Conservation (phyloP, 2,797 vertebrate genomes). For the Malacoctenus gilli region DNA sequence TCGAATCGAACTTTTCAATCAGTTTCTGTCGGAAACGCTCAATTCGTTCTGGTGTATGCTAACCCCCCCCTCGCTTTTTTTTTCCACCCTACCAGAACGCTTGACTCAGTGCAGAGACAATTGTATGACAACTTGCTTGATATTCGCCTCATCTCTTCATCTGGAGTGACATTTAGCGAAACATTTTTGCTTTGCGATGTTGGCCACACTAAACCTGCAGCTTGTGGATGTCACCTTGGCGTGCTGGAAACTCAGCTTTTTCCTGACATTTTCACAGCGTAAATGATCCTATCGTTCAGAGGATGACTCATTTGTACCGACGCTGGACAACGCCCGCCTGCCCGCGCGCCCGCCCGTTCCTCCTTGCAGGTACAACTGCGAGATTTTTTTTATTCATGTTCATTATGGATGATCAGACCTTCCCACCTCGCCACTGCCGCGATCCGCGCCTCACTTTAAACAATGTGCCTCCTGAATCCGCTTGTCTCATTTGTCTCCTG, state of each 20-base stretch:
- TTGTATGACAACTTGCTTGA: neutral
- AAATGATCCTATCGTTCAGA: no score
- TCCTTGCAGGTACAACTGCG: conserved; percentile 13
- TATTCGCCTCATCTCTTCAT: neutral
- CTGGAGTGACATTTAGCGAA: neutral
- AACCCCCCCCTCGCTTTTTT: no score
- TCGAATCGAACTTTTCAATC: conserved; percentile 20
- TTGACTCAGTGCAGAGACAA: no score
- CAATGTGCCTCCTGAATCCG: conserved; percentile 8
- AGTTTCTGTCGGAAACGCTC: conserved; percentile 3
- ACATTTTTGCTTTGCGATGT: neutral
- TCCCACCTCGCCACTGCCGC: conserved; percentile 10
- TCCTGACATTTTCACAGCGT: neutral
- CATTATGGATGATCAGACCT: conserved; percentile 18
- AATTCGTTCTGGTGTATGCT: conserved; percentile 10
- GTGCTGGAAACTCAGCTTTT: neutral
- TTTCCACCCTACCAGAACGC: no score
- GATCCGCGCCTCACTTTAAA: conserved; percentile 7
- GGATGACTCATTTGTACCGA: no score
- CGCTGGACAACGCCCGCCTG: no score
- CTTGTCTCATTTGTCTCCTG: conserved; percentile 29
- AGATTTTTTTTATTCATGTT: conserved; percentile 25
- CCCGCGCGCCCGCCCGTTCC: no score
- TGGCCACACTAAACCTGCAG: conserved; percentile 2
- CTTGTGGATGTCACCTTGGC: neutral